These are phyloP conservation scores for Quiscalus mexicanus DNA, from an alignment of 2,113 vertebrate genomes.

Conservation along the genomic window DNA sequence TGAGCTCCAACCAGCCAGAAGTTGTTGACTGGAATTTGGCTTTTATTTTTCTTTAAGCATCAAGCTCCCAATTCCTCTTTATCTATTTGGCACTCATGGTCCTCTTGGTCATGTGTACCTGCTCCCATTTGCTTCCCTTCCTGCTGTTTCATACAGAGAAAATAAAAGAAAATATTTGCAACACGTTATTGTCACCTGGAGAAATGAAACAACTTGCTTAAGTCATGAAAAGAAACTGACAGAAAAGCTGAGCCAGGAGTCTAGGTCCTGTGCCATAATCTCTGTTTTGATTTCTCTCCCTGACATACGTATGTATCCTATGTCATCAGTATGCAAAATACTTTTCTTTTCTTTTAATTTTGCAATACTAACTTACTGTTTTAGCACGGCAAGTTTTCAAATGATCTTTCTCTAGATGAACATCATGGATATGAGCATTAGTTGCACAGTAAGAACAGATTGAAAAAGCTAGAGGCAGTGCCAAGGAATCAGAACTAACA, in stretches of 20 bases:
- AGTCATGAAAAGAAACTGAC: background rate
- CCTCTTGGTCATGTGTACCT: background rate
- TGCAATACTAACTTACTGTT: background rate
- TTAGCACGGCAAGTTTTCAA: background rate
- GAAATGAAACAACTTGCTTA: background rate
- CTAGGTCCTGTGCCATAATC: background rate
- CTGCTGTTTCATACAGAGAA: background rate
- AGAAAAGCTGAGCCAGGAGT: background rate
- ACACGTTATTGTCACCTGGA: background rate
- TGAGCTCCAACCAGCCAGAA: background rate
- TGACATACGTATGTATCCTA: background rate
- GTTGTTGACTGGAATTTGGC: background rate
- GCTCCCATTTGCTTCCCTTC: background rate
- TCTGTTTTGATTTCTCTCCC: background rate
- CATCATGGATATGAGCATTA: slow-evolving; percentile 10
- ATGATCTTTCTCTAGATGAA: background rate
- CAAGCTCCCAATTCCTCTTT: background rate
- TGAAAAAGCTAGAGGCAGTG: slow-evolving; percentile 34
- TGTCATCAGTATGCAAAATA: background rate
- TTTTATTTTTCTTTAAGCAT: background rate
- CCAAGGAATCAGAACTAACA: slow-evolving; percentile 13
- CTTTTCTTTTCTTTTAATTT: background rate
- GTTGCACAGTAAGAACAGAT: slow-evolving; percentile 35
- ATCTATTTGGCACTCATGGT: background rate
- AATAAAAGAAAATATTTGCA: background rate